Evolutionary conservation across 2,113 vertebrate species (phyloP), one percentile per base, ranked within the genome.

Genomic region (Pelecanus crispus): DNA sequence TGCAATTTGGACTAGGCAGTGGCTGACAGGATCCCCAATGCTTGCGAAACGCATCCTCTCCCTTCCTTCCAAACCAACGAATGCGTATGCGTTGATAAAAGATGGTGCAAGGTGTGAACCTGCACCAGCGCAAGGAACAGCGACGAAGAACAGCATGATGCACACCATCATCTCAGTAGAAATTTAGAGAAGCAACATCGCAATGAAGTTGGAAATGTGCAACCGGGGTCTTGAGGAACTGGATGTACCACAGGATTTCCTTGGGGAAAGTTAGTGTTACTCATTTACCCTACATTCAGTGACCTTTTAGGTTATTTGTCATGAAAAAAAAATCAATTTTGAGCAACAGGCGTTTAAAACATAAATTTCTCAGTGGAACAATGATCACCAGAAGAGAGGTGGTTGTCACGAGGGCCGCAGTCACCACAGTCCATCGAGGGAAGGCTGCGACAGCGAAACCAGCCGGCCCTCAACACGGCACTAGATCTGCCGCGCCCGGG

Each of bases 21-120:
- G 34, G 34, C 63, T 73, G 53, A 31, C 28, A 25, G 50, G 17
- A 66, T 50, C n/a, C 15, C 25, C 42, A 38, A 18, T 2, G 10
- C 42, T 38, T 22, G 20, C 42, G 49, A 65, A 80, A 77, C 12
- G 16, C 28, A 17, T 40, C 45, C 31, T n/a, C 13, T 61, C 24
- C 67, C 10, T 85, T 53, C 70, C 58, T 61, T 59, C 59, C 34
- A 58, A 80, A 29, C 34, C 32, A 17, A 21, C 5, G 4, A 9
- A 45, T 0, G 13, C 1, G 4, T 29, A 6, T 4, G 9, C 2
- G 1, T 65, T 47, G n/a, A 36, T n/a, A 21, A 86, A 82, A 53
- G 50, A 8, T 7, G 26, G 58, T 34, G 20, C 40, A 34, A 22
- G 17, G 53, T 66, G 40, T 9, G 17, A 62, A 49, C 40, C 31